These are phyloP conservation scores for Tenualosa thibaudeaui DNA, from an alignment of 2,797 vertebrate genomes.

Conservation along the genomic window DNA sequence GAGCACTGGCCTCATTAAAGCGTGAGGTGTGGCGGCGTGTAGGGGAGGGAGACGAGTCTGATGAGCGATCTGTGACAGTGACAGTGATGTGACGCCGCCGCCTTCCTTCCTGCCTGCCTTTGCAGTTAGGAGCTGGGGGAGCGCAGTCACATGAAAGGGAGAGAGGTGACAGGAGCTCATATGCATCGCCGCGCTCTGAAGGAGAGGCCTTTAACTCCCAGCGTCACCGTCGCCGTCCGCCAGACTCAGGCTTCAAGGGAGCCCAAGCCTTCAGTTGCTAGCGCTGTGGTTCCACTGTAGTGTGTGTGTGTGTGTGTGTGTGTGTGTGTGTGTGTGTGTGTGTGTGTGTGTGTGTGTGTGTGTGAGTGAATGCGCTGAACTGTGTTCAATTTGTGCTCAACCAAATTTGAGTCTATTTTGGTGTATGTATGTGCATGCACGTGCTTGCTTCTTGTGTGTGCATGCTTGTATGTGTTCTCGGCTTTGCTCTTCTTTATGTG, in stretches of 20 bases:
- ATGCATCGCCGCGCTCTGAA: not conserved
- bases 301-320: not conserved
- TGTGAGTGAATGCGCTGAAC: too few relatives aligned
- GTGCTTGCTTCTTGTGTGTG: too few relatives aligned
- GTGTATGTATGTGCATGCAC: too few relatives aligned
- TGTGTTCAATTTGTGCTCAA: too few relatives aligned
- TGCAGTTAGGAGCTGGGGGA: not conserved
- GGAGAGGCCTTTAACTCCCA: not conserved
- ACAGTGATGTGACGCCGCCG: not conserved
- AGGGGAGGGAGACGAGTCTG: not conserved
- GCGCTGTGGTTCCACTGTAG: not conserved
- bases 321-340: not conserved
- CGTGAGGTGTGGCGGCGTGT: not conserved
- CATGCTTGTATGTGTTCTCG: too few relatives aligned
- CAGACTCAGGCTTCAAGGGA: not conserved
- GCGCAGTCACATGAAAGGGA: not conserved
- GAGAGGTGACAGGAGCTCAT: slow-evolving; percentile 1
- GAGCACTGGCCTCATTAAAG: not conserved
- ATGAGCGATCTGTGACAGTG: not conserved
- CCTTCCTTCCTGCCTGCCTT: not conserved
- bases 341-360: not conserved
- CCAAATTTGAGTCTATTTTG: too few relatives aligned
- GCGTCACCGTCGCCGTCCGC: not conserved
- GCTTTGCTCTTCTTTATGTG: not conserved
- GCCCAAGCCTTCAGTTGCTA: not conserved